phyloP scores from a whole-genome alignment of 2,888 invertebrate genomes.

The Lasioglossum villosulum region DNA sequence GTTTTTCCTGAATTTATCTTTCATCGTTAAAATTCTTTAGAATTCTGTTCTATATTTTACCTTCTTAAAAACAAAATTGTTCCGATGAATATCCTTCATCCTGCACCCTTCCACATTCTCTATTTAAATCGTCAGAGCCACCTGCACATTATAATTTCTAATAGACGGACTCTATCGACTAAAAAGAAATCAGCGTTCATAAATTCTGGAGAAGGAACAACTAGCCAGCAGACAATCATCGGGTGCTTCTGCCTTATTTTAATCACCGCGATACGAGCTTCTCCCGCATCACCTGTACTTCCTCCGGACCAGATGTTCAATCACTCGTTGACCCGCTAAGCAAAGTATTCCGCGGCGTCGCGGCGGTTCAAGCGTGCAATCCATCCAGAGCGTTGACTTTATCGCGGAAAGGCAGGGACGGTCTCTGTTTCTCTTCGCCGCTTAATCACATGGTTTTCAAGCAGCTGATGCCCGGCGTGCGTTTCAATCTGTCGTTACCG shows the following conservation, averaged over 20 bases:
- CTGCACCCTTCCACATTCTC: not conserved
- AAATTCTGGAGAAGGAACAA: not conserved
- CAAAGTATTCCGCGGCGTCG: not conserved
- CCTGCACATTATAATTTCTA: not conserved
- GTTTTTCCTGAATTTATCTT: not conserved
- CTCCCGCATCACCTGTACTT: not conserved
- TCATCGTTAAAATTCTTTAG: too few species aligned
- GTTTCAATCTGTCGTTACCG: slow-evolving; percentile 46
- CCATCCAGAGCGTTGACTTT: slow-evolving; percentile 3
- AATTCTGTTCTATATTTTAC: not conserved
- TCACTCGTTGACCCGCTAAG: not conserved
- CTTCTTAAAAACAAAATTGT: not conserved
- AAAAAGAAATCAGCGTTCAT: not conserved
- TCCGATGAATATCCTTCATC: not conserved
- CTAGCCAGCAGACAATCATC: not conserved
- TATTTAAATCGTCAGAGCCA: not conserved
- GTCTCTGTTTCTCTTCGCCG: not conserved
- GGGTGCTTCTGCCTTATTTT: not conserved
- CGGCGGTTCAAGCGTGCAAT: not conserved
- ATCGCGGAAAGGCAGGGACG: slow-evolving; percentile 11
- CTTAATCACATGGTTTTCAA: slow-evolving; percentile 16
- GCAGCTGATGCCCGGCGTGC: slow-evolving; percentile 26
- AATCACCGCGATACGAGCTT: not conserved
- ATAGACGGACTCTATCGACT: not conserved
- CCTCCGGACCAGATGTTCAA: not conserved